A percentile compares a stretch with the other conserved stretches of the same genome.
These are phyloP conservation scores for Pipa parva DNA, from an alignment of 2,113 vertebrate genomes.

Conservation along the genomic window DNA sequence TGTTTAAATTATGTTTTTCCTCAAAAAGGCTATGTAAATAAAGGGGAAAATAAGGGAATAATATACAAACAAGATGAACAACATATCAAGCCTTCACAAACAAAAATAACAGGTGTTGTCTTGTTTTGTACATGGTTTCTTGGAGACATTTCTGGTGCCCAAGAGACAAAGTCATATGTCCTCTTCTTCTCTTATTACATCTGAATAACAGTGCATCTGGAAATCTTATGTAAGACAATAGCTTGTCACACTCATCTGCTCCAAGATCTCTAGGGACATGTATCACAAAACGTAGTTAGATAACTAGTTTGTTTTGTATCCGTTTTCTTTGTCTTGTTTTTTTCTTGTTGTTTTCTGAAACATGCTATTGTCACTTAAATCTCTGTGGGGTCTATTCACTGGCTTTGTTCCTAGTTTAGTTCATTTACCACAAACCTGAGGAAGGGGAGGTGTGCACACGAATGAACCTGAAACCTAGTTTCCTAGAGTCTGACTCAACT, in stretches of 20 bases:
- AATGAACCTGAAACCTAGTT: background rate
- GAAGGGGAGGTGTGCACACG: background rate
- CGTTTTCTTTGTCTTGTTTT: background rate
- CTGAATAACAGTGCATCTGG: background rate
- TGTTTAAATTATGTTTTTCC: background rate
- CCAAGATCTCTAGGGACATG: background rate
- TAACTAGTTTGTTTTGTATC: background rate
- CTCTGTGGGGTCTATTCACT: background rate
- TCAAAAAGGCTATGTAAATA: background rate
- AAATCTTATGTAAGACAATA: background rate
- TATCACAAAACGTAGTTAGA: background rate
- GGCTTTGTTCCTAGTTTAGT: background rate
- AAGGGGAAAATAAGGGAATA: background rate
- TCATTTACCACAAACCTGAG: background rate
- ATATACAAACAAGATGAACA: background rate
- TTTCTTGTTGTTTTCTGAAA: background rate
- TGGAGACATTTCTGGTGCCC: background rate
- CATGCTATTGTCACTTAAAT: background rate
- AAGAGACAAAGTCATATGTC: background rate
- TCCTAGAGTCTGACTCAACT: background rate
- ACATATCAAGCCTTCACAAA: background rate
- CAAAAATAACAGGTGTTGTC: background rate
- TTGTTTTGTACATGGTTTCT: background rate
- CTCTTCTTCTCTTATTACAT: background rate
- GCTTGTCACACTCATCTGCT: background rate